phyloP scores from a whole-genome alignment of 2,888 invertebrate genomes.

The Arge pagana region DNA sequence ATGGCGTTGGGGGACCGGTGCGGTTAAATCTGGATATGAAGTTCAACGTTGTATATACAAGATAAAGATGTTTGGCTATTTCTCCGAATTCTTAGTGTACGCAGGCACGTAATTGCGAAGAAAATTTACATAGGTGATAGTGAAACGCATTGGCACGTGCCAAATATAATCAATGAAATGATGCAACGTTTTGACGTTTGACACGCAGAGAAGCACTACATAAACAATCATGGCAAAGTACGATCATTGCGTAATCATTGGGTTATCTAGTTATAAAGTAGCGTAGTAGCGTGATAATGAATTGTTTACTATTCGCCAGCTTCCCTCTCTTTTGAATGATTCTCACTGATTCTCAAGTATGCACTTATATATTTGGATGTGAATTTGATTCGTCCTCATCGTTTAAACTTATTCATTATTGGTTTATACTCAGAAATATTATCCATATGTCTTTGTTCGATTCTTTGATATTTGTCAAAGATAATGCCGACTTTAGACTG shows the following conservation, averaged over 20 bases:
- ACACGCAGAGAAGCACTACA: conserved; percentile 13
- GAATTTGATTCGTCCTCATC: conserved; percentile 10
- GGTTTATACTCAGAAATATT: neutral
- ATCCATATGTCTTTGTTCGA: conserved; percentile 44
- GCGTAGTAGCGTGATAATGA: conserved; percentile 35
- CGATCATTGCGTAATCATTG: conserved; percentile 42
- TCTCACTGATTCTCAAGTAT: neutral
- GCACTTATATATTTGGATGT: conserved; percentile 1
- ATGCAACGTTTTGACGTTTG: neutral
- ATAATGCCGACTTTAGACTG: conserved; percentile 46
- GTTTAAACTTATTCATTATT: conserved; percentile 5
- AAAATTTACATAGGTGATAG: neutral
- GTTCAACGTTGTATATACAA: neutral
- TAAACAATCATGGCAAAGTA: conserved; percentile 55
- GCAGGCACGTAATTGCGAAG: neutral
- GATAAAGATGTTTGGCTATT: neutral
- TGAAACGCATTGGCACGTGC: neutral
- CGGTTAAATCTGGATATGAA: too few relatives aligned
- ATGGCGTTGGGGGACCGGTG: neutral
- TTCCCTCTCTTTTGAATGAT: conserved; percentile 9
- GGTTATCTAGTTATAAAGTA: conserved; percentile 46
- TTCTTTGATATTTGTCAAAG: conserved; percentile 41
- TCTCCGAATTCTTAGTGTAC: too few relatives aligned
- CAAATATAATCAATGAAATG: neutral
- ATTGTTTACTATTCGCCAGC: conserved; percentile 40